Percentiles rank a stretch among this genome's conserved stretches.
phyloP scores from a whole-genome alignment of 2,113 vertebrate species.

The Anoura caudifer region DNA sequence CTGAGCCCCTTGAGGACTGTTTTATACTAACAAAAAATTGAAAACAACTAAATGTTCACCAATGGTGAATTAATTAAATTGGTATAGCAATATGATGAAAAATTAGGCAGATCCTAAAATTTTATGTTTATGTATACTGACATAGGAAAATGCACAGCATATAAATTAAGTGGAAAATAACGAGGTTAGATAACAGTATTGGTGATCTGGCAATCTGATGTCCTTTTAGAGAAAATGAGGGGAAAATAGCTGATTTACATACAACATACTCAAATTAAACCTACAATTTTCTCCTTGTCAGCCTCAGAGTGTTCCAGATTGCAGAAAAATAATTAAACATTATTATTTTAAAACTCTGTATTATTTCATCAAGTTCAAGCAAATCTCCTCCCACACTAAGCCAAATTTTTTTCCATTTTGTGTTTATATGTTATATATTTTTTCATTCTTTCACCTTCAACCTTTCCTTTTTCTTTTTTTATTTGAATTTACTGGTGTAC shows the following conservation, averaged over 20 bases:
- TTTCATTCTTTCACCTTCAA: neutral
- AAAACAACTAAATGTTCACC: conserved; percentile 15
- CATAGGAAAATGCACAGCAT: neutral
- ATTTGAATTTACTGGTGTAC: neutral
- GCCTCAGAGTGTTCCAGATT: neutral
- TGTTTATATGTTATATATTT: neutral
- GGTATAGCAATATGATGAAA: neutral
- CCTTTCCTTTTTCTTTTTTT: neutral
- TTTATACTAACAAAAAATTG: neutral
- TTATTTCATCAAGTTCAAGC: conserved; percentile 38
- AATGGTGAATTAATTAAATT: neutral
- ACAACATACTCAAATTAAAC: neutral
- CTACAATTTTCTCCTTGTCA: neutral
- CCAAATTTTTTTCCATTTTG: conserved; percentile 9
- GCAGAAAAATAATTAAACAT: conserved; percentile 1
- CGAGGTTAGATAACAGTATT: neutral
- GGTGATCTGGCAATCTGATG: neutral
- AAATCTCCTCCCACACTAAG: neutral
- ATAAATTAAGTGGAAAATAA: neutral
- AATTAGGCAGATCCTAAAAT: neutral
- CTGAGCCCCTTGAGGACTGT: neutral
- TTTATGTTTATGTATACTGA: neutral
- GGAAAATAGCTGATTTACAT: neutral
- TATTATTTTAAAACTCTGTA: neutral
- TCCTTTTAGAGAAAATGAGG: neutral